phyloP scores from a whole-genome alignment of 1,140 invertebrate species.

The Drosophila biarmipes region DNA sequence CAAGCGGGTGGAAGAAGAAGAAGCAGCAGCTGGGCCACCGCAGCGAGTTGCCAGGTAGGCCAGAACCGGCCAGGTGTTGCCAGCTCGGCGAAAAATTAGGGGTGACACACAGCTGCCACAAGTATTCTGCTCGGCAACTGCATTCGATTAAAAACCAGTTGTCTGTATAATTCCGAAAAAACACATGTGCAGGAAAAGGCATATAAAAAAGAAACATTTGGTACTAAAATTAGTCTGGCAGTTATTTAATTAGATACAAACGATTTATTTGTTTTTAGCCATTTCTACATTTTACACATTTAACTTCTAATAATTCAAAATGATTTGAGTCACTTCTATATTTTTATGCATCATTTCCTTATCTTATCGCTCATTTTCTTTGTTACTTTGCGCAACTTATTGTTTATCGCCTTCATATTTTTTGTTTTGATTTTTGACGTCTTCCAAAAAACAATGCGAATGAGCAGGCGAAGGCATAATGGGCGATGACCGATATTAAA shows the following conservation, averaged over 20 bases:
- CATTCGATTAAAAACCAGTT: constrained; percentile 28
- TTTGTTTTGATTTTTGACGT: constrained; percentile 13
- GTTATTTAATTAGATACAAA: not conserved
- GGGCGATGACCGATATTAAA: constrained; percentile 50
- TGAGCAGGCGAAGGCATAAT: constrained; percentile 35
- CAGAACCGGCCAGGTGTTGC: not conserved
- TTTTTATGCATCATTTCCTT: not conserved
- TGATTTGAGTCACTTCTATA: no score
- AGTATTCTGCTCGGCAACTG: not conserved
- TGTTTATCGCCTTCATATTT: constrained; percentile 16
- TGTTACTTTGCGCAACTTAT: constrained; percentile 4
- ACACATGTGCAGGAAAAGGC: not conserved
- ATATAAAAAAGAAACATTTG: not conserved
- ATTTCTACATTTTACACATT: no score
- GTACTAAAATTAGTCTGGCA: not conserved
- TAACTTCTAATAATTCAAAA: no score
- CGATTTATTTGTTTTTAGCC: not conserved
- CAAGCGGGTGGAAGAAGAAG: constrained; percentile 47
- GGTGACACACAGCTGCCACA: constrained; percentile 11
- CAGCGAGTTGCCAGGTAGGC: constrained; percentile 26
- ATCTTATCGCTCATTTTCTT: not conserved
- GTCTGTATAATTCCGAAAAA: constrained; percentile 2
- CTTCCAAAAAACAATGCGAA: constrained; percentile 47
- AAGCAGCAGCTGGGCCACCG: constrained; percentile 28
- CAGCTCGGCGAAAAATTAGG: constrained; percentile 5